Percentiles rank a stretch among this genome's conserved stretches.
phyloP scores from a whole-genome alignment of 1,140 invertebrate species.

The Trichogramma pretiosum region DNA sequence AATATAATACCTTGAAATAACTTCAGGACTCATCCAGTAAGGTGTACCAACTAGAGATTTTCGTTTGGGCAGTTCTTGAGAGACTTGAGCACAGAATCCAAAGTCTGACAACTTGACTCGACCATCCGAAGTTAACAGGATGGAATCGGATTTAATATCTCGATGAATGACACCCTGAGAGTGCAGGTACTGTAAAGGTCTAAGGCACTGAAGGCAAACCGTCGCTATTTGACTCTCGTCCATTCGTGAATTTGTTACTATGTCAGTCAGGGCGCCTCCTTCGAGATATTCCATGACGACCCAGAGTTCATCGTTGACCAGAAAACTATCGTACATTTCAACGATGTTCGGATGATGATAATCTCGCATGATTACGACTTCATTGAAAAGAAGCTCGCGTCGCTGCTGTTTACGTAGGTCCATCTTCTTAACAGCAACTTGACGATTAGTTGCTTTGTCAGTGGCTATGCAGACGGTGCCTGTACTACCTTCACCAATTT shows the following conservation, averaged over 20 bases:
- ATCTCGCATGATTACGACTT: conserved; percentile 98
- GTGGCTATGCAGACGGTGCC: conserved; percentile 94
- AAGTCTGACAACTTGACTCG: conserved; percentile 96
- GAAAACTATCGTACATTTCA: conserved; percentile 96
- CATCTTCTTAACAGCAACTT: conserved; percentile 99
- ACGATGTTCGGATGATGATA: conserved; percentile 99
- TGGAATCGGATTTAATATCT: conserved; percentile 98
- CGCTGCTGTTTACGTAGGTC: conserved; percentile 93
- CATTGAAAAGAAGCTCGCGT: conserved; percentile 95
- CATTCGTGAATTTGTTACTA: conserved; percentile 90
- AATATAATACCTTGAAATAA: conserved; percentile 77
- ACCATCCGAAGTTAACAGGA: conserved; percentile 88
- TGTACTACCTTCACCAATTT: conserved; percentile 97
- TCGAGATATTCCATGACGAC: conserved; percentile 99
- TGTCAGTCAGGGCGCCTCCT: conserved; percentile 94
- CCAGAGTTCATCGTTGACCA: conserved; percentile 97
- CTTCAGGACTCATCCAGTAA: conserved; percentile 98
- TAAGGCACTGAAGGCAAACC: conserved; percentile 89
- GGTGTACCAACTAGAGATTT: conserved; percentile 97
- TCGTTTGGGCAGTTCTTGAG: conserved; percentile 86
- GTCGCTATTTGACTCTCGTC: conserved; percentile 98
- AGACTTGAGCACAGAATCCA: conserved; percentile 97
- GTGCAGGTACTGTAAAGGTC: conserved; percentile 93
- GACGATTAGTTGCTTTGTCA: conserved; percentile 70
- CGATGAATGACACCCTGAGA: conserved; percentile 93